These are phyloP conservation scores for Lordiphosa stackelbergi DNA, from an alignment of 1,140 invertebrate genomes.

Conservation along the genomic window DNA sequence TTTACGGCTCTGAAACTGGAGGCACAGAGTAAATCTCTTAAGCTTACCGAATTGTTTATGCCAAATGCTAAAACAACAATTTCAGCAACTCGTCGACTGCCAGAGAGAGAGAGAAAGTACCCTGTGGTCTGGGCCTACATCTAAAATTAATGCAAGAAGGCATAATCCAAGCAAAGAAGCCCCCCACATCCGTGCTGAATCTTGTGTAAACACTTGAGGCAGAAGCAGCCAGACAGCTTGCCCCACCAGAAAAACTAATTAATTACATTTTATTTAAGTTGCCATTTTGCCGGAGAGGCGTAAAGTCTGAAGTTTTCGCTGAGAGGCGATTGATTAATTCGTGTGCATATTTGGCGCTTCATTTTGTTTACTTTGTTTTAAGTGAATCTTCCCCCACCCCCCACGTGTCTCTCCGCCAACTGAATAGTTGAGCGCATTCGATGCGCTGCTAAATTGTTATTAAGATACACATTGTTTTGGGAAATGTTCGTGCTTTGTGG, in stretches of 20 bases:
- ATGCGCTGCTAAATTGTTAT: conserved; percentile 52
- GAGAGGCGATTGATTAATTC: conserved; percentile 52
- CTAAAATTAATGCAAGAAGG: conserved; percentile 38
- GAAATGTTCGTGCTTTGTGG: conserved; percentile 21
- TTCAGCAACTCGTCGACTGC: too few relatives aligned
- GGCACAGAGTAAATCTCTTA: conserved; percentile 1
- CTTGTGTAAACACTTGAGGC: conserved; percentile 15
- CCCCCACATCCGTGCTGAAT: conserved; percentile 4
- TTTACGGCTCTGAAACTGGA: too few relatives aligned
- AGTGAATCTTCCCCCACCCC: conserved; percentile 4
- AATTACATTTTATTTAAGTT: conserved; percentile 65
- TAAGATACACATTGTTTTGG: conserved; percentile 47
- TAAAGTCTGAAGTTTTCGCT: not conserved
- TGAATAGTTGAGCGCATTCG: conserved; percentile 65
- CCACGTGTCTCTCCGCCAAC: conserved; percentile 39
- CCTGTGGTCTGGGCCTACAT: conserved; percentile 8
- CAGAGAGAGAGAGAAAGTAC: not conserved
- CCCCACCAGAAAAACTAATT: conserved; percentile 39
- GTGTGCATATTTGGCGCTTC: conserved; percentile 39
- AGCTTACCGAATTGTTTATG: conserved; percentile 23
- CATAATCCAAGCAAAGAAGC: conserved; percentile 5
- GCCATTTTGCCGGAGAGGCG: conserved; percentile 3
- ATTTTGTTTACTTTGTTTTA: conserved; percentile 30
- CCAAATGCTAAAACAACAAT: not conserved
- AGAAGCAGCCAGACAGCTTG: not conserved